These are phyloP conservation scores for Cantharis rufa DNA, from an alignment of 2,888 invertebrate genomes.

Conservation along the genomic window DNA sequence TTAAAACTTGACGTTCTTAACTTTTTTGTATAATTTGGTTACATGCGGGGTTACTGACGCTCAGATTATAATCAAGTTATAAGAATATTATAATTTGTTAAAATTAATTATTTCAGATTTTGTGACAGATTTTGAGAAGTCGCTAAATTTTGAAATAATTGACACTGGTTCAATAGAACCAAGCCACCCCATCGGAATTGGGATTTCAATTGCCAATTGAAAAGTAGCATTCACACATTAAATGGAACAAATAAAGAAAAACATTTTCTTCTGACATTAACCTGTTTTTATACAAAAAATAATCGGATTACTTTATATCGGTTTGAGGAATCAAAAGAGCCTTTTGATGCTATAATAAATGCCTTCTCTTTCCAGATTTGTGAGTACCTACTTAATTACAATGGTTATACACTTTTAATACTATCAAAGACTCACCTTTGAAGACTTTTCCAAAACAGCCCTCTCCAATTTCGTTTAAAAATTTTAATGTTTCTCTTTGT, in stretches of 20 bases:
- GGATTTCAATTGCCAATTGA: no score
- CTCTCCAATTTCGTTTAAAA: constrained; percentile 80
- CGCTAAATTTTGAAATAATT: no score
- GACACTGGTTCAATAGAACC: no score
- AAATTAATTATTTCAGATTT: no score
- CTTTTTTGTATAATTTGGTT: background rate
- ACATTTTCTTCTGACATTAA: background rate
- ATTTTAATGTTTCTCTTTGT: constrained; percentile 67
- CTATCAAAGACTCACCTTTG: constrained; percentile 67
- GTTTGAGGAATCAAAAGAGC: background rate
- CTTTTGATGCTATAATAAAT: background rate
- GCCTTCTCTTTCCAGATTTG: background rate
- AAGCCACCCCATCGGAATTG: no score
- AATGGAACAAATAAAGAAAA: background rate
- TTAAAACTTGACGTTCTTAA: background rate
- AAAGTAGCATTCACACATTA: background rate
- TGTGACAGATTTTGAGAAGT: no score
- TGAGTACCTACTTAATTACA: background rate
- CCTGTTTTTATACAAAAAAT: background rate
- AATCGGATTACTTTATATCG: background rate
- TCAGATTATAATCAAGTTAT: no score
- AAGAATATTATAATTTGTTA: no score
- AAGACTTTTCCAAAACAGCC: constrained; percentile 89
- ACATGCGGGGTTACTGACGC: background rate
- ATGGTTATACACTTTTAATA: background rate